Evolutionary conservation across 1,140 invertebrate genomes (phyloP), one percentile per base, ranked within the genome.

Genomic region (Carposina sasakii): DNA sequence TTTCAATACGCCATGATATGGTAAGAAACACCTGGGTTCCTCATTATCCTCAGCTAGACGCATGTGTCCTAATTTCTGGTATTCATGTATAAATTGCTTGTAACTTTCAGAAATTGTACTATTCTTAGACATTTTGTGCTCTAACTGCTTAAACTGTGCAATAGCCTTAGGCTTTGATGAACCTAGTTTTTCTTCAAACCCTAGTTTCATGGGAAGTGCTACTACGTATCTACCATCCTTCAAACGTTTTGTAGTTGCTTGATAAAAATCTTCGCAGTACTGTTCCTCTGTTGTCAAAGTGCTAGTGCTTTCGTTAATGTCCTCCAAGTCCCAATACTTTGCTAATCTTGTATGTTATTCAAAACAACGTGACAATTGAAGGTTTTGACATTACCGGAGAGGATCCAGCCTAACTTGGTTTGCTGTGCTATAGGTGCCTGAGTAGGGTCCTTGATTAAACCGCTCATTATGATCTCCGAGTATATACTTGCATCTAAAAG

Each of bases 331-430:
- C 48, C 48, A 49, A 19, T 26, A 49, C 30, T 17, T 16, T 40
- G 33, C 16, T 2, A 48, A 2, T 48, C 21, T 8, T 19, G 6
- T 2, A 48, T 23, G 21, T 37, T 20, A 26, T 36, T 19, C 17
- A 36, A 13, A 2, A 21, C 2, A 13, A 21, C 21, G 23, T 28
- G 21, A 13, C 39, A 28, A 9, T 40, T 39, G 24, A 30, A 28
- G 2, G 39, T 28, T 40, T 36, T 36, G 1, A 40, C 23, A n/a
- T 24, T 9, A 1, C 60, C 63, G 4, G 54, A 58, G 10, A 67
- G 28, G 16, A 63, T 20, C 57, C 54, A 60, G 8, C 63, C 60
- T 13, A 68, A 23, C 15, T 12, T 45, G 0, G 65, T 71, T 9
- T 63, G 43, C 48, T 68, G 59, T n/a, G 56, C 64, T 2, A 54